Conservation (phyloP, 2,113 vertebrate genomes). For the Muntiacus muntjak region DNA sequence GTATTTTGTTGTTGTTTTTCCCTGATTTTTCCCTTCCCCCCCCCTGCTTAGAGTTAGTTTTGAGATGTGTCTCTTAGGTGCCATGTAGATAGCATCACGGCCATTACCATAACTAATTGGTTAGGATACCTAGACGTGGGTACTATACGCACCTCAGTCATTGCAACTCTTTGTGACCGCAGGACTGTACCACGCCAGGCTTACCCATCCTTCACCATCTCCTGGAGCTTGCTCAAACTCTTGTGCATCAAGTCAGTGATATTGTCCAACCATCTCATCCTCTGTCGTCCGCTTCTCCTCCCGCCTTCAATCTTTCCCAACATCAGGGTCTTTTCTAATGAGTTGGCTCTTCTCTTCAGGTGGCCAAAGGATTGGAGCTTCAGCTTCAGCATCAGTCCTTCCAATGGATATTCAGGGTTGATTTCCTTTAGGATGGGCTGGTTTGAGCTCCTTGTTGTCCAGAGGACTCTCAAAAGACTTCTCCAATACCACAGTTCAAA, state of each 20-base stretch:
- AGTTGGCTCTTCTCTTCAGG: accelerated
- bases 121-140: neutral
- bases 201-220: neutral
- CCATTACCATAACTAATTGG: neutral
- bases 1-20: neutral
- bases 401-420: neutral
- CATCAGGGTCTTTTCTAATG: neutral
- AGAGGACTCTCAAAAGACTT: neutral
- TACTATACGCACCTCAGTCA: neutral
- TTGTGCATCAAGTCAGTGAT: neutral
- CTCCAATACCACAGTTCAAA: neutral
- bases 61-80: neutral
- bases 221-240: neutral
- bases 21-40: neutral
- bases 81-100: too few relatives aligned
- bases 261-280: accelerated
- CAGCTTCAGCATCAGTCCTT: neutral
- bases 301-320: accelerated
- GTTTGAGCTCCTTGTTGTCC: neutral
- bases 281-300: neutral
- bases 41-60: too few relatives aligned
- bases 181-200: accelerated
- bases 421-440: neutral
- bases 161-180: neutral
- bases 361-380: neutral